Evolutionary conservation across 64 coral and sea anemone species (phyloP).

Genomic region (Cladopsammia gracilis): DNA sequence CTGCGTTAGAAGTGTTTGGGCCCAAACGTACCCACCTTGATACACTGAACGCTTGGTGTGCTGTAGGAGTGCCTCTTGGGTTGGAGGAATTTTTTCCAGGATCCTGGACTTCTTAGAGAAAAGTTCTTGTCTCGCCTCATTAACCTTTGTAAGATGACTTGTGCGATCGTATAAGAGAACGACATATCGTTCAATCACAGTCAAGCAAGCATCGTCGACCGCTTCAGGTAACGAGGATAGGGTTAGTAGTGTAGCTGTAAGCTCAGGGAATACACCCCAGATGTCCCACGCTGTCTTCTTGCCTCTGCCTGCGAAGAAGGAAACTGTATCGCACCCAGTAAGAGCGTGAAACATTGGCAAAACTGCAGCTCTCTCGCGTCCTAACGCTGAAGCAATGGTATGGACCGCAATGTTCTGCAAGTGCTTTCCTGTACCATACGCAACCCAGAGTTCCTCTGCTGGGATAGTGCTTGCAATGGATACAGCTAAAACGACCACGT

Average conservation of each 20-base stretch:
- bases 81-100: slow-evolving; percentile 57
- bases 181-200: not conserved
- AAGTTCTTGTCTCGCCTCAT: slow-evolving; percentile 28
- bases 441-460: slow-evolving; percentile 51
- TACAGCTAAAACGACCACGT: slow-evolving; percentile 53
- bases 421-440: slow-evolving; percentile 40
- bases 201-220: not conserved
- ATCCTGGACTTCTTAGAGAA: slow-evolving; percentile 27
- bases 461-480: slow-evolving; percentile 28
- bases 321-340: slow-evolving; percentile 13
- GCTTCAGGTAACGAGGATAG: not conserved
- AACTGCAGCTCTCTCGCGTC: slow-evolving; percentile 8
- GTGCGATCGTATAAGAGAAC: no score
- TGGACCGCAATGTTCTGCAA: not conserved
- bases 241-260: slow-evolving; percentile 10
- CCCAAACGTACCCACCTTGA: slow-evolving; percentile 44
- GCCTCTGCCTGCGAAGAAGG: slow-evolving; percentile 21
- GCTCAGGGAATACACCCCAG: not conserved
- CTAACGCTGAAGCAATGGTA: slow-evolving; percentile 34
- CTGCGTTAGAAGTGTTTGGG: slow-evolving; percentile 36
- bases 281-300: slow-evolving; percentile 33
- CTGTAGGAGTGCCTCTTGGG: slow-evolving; percentile 32
- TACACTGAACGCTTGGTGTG: slow-evolving; percentile 23
- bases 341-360: slow-evolving; percentile 21
- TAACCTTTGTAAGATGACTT: not conserved